Conservation (phyloP, 2,888 invertebrate genomes). For the Sicus ferrugineus region DNA sequence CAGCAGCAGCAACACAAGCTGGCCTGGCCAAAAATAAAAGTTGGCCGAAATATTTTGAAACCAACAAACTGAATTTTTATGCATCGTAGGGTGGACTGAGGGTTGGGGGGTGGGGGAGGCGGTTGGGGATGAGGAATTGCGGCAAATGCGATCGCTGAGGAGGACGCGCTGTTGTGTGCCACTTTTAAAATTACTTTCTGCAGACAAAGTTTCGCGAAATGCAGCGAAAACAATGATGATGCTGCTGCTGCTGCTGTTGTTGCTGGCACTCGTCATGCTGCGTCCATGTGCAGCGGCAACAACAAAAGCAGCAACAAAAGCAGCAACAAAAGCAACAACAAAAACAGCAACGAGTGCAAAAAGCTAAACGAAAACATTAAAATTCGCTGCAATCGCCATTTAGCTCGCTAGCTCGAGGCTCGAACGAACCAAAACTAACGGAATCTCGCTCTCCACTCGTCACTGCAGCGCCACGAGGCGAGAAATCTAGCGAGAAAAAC, state of each 20-base stretch:
- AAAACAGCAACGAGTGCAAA: too few relatives aligned
- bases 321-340: neutral
- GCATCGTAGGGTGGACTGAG: neutral
- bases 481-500: too few relatives aligned
- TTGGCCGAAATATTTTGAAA: constrained; percentile 16
- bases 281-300: constrained; percentile 2
- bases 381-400: too few relatives aligned
- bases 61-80: constrained; percentile 6
- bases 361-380: too few relatives aligned
- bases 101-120: neutral
- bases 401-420: too few relatives aligned
- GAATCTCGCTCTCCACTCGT: neutral
- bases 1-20: neutral
- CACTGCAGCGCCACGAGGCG: too few relatives aligned
- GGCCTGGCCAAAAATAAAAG: constrained; percentile 20
- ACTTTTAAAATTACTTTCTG: constrained; percentile 24
- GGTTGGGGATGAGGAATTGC: neutral
- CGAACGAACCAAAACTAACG: neutral
- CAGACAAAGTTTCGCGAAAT: constrained; percentile 4
- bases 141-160: neutral
- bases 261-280: too few relatives aligned
- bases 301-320: constrained; percentile 11
- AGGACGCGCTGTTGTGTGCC: neutral
- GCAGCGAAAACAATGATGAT: constrained; percentile 8
- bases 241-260: constrained; percentile 5